A percentile compares a stretch with the other conserved stretches of the same genome.
Evolutionary conservation across 2,797 vertebrate genomes (phyloP).

Genomic region (Caiman crocodilus): DNA sequence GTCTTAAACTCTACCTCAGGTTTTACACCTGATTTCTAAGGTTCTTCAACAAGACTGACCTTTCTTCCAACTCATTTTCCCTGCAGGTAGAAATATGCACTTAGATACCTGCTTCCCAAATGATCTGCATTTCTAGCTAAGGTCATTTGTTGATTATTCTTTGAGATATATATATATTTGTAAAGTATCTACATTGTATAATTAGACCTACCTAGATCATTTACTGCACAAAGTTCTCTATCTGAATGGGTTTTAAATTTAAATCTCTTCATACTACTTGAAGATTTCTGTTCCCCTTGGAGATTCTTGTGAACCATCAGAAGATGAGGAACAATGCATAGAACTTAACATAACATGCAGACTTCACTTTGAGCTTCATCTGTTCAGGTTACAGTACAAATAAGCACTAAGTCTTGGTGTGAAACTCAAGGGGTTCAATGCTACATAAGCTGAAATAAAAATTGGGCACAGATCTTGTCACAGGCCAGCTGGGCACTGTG

Average conservation of each 20-base stretch:
- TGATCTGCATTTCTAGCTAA: not conserved
- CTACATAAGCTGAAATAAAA: not conserved
- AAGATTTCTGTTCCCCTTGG: not conserved
- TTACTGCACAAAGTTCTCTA: not conserved
- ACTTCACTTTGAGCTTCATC: not conserved
- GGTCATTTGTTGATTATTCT: not conserved
- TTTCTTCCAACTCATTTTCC: constrained; percentile 39
- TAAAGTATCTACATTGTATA: not conserved
- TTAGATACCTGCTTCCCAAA: not conserved
- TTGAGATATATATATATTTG: not conserved
- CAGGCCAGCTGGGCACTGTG: too few species aligned
- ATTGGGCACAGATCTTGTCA: not conserved
- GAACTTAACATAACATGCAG: not conserved
- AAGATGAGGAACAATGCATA: not conserved
- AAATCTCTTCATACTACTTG: not conserved
- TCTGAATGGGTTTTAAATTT: not conserved
- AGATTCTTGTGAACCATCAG: not conserved
- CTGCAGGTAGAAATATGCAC: not conserved
- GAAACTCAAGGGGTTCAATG: not conserved
- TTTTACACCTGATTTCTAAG: constrained; percentile 40
- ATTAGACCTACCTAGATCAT: not conserved
- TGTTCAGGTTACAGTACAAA: not conserved
- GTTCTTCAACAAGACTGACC: constrained; percentile 16
- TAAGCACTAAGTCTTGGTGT: not conserved
- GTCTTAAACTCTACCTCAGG: constrained; percentile 34